Conservation (phyloP, 2,113 vertebrate genomes). For the Rostratula benghalensis region DNA sequence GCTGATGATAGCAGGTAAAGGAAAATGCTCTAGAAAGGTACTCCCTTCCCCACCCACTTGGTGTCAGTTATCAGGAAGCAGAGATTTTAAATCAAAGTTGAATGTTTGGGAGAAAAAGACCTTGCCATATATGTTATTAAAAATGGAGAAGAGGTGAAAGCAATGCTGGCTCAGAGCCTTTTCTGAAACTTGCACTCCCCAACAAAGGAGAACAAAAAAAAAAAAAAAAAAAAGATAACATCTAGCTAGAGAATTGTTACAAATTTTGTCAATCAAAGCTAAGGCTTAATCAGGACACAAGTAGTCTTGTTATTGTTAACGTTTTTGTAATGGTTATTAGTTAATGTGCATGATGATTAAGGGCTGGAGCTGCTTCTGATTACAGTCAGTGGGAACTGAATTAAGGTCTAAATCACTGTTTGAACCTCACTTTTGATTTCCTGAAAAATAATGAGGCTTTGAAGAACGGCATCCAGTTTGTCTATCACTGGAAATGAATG, state of each 20-base stretch:
- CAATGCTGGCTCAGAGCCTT: neutral
- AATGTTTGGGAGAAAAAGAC: neutral
- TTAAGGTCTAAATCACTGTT: slow-evolving; percentile 44
- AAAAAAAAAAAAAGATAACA: neutral
- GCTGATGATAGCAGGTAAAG: neutral
- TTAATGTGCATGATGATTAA: slow-evolving; percentile 34
- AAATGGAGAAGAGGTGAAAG: neutral
- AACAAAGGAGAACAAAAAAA: neutral
- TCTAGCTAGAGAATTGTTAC: neutral
- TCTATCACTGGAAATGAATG: neutral
- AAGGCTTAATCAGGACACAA: slow-evolving; percentile 20
- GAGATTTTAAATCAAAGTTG: neutral
- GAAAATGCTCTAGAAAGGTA: neutral
- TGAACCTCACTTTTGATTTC: slow-evolving; percentile 51
- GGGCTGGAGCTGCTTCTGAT: slow-evolving; percentile 18
- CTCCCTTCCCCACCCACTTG: neutral
- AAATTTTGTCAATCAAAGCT: neutral
- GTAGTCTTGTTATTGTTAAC: slow-evolving; percentile 34
- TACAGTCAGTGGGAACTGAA: slow-evolving; percentile 46
- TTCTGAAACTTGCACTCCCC: neutral
- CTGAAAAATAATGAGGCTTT: slow-evolving; percentile 49
- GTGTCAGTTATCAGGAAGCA: neutral
- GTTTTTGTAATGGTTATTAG: slow-evolving; percentile 51
- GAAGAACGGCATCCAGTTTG: slow-evolving; percentile 22
- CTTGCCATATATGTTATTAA: neutral